These are phyloP conservation scores for Uloborus diversus DNA, from an alignment of 1,140 invertebrate genomes.

Conservation along the genomic window DNA sequence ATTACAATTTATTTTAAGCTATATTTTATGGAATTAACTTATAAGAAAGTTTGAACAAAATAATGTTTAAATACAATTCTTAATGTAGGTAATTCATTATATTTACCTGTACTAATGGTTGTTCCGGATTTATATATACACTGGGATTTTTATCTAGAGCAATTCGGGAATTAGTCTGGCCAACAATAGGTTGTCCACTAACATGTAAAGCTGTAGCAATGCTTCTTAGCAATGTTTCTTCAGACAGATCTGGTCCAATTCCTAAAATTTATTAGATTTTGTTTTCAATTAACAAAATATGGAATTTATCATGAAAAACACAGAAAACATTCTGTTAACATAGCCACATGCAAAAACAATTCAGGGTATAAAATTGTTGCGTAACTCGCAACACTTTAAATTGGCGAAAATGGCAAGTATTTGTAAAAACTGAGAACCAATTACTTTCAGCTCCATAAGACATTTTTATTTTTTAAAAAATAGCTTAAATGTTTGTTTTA, in stretches of 20 bases:
- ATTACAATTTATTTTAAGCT: not conserved
- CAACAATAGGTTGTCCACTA: slow-evolving; percentile 81
- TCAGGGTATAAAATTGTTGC: too few species aligned
- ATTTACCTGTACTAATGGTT: slow-evolving; percentile 86
- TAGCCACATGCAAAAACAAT: too few species aligned
- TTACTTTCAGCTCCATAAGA: too few species aligned
- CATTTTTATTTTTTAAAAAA: too few species aligned
- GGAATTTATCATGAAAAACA: too few species aligned
- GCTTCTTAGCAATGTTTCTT: slow-evolving; percentile 91
- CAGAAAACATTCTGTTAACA: too few species aligned
- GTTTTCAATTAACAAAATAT: too few species aligned
- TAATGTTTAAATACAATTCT: not conserved
- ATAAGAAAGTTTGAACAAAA: not conserved
- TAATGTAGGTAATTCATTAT: not conserved
- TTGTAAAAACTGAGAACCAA: too few species aligned
- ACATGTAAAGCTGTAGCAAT: slow-evolving; percentile 87
- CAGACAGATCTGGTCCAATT: slow-evolving; percentile 89
- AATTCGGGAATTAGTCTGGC: slow-evolving; percentile 85
- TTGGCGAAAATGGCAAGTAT: too few species aligned
- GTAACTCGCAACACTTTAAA: too few species aligned
- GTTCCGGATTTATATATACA: slow-evolving; percentile 94
- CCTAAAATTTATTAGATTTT: too few species aligned
- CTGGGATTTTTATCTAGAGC: slow-evolving; percentile 92
- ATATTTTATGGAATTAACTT: not conserved
- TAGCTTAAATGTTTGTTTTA: too few species aligned